These are phyloP conservation scores for Sebastes kiyomatsui DNA, from an alignment of 2,797 vertebrate species.

Conservation along the genomic window DNA sequence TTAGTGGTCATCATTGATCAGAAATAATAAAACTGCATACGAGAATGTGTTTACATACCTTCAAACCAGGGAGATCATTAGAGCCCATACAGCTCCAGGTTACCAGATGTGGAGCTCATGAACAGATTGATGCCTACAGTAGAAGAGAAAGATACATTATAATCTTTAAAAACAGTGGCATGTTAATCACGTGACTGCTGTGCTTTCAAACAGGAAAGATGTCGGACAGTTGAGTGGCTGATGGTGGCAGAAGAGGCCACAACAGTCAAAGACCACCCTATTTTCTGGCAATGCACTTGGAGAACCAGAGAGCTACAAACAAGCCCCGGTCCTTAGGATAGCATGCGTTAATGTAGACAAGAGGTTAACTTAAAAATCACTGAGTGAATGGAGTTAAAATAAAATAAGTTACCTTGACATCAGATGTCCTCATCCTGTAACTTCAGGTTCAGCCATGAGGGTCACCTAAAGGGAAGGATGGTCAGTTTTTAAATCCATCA, in stretches of 20 bases:
- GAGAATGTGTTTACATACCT: conserved; percentile 7
- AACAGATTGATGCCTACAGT: neutral
- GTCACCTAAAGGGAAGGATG: conserved; percentile 17
- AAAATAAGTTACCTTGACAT: conserved; percentile 20
- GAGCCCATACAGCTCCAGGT: accelerated
- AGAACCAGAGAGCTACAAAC: conserved; percentile 80
- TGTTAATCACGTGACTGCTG: neutral
- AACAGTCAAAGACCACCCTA: conserved; percentile 89
- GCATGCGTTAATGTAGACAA: conserved; percentile 70
- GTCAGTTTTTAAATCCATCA: accelerated
- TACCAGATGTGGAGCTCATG: accelerated
- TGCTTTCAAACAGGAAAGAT: conserved; percentile 20
- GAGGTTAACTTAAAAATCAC: neutral
- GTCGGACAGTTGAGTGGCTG: conserved; percentile 92
- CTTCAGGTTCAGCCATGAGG: neutral
- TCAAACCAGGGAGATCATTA: accelerated
- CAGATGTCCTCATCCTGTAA: neutral
- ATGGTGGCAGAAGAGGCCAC: conserved; percentile 72
- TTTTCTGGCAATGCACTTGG: conserved; percentile 90
- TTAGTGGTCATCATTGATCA: conserved; percentile 89
- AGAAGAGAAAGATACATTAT: neutral
- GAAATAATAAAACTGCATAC: neutral
- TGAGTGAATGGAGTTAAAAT: neutral
- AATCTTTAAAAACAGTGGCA: neutral
- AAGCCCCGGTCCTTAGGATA: conserved; percentile 86